Conservation (phyloP, 2,113 vertebrate genomes). For the Rhombomys opimus region DNA sequence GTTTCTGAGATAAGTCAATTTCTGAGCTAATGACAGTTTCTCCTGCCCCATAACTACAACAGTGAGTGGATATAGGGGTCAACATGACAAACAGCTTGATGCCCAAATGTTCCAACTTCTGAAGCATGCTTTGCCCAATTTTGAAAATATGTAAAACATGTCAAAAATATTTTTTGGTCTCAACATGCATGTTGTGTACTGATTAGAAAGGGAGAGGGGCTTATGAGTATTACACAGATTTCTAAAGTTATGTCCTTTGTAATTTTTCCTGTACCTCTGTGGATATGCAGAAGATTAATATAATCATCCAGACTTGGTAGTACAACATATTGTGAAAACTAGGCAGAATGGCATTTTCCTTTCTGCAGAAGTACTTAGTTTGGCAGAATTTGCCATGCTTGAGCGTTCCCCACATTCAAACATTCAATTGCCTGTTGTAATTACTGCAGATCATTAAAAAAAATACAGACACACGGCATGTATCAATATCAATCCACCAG, state of each 20-base stretch:
- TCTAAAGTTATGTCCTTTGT: constrained; percentile 36
- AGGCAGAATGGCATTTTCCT: neutral
- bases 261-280: neutral
- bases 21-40: constrained; percentile 70
- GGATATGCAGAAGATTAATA: constrained; percentile 4
- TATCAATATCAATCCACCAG: neutral
- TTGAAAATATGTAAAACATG: neutral
- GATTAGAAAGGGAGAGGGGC: neutral
- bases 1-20: constrained; percentile 85
- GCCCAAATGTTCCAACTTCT: neutral
- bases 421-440: neutral
- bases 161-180: neutral
- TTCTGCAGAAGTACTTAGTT: neutral
- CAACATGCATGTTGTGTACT: neutral
- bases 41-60: constrained; percentile 58
- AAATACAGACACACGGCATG: neutral
- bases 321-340: constrained; percentile 4
- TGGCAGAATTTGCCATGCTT: neutral
- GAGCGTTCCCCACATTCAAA: neutral
- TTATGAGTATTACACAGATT: constrained; percentile 2
- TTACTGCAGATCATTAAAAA: neutral
- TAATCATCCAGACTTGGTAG: neutral
- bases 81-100: neutral
- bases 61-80: constrained; percentile 14
- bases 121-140: neutral